Percentiles rank a stretch among this genome's conserved stretches.
Conservation (phyloP, 2,888 invertebrate species). For the Troilus luridus region DNA sequence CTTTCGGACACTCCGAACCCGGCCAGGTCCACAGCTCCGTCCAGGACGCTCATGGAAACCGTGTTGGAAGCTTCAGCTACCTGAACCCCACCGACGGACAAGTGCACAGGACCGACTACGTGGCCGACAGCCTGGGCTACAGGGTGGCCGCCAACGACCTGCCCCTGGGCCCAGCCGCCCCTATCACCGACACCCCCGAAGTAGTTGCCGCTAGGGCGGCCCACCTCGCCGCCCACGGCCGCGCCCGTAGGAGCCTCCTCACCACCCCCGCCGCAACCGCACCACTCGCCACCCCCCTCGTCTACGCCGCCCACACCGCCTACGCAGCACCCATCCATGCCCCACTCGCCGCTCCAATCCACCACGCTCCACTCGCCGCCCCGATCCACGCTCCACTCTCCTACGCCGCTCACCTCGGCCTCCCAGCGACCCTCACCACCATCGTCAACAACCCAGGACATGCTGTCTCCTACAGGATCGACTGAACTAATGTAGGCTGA, state of each 20-base stretch:
- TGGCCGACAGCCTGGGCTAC: conserved; percentile 70
- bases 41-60: conserved; percentile 69
- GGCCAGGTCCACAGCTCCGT: conserved; percentile 69
- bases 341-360: conserved; percentile 64
- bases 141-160: conserved; percentile 70
- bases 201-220: conserved; percentile 68
- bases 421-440: conserved; percentile 68
- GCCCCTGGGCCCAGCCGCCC: conserved; percentile 67
- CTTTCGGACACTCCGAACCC: conserved; percentile 69
- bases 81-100: conserved; percentile 70
- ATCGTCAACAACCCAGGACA: conserved; percentile 70
- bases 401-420: conserved; percentile 64
- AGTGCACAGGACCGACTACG: conserved; percentile 70
- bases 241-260: conserved; percentile 65
- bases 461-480: conserved; percentile 69
- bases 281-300: conserved; percentile 67
- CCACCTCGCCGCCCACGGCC: conserved; percentile 67
- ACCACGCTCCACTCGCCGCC: conserved; percentile 62
- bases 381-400: conserved; percentile 62
- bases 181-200: conserved; percentile 56
- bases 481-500: conserved; percentile 66
- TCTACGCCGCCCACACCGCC: conserved; percentile 64
- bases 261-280: conserved; percentile 70
- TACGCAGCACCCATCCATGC: conserved; percentile 64
- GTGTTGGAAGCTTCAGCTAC: conserved; percentile 70